A percentile compares a stretch with the other conserved stretches of the same genome.
Conservation (phyloP, 2,888 invertebrate genomes). For the Synanthedon myopaeformis region DNA sequence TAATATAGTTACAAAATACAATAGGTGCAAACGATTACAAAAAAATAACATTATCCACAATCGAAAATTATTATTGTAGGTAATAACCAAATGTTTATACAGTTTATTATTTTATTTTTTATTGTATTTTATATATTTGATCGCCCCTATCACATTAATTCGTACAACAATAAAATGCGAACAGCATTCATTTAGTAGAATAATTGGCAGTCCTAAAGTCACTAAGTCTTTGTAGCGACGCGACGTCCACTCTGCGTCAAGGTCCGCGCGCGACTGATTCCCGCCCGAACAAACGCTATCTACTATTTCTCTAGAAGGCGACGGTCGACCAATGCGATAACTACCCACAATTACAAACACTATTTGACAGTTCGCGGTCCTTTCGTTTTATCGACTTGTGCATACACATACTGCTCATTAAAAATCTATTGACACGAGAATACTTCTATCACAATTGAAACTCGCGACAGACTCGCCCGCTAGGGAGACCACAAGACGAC, state of each 20-base stretch:
- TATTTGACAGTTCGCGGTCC: no score
- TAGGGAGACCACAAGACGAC: constrained; percentile 3
- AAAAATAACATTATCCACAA: constrained; percentile 41
- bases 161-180: constrained; percentile 52
- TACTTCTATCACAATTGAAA: constrained; percentile 7
- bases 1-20: constrained; percentile 62
- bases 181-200: constrained; percentile 41
- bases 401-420: no score
- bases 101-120: constrained; percentile 30
- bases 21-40: constrained; percentile 63
- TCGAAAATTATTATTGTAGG: constrained; percentile 33
- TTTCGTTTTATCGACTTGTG: no score
- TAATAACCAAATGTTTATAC: constrained; percentile 42
- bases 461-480: constrained; percentile 1
- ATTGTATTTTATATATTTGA: constrained; percentile 21
- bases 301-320: no score
- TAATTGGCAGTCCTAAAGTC: constrained; percentile 60
- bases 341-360: no score
- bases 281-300: no score
- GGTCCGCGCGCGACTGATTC: no score
- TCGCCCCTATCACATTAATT: constrained; percentile 54
- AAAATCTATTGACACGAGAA: neutral
- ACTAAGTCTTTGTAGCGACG: constrained; percentile 27
- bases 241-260: constrained; percentile 6
- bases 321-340: no score